Evolutionary conservation across 2,797 vertebrate species (phyloP).

Genomic region (Gallinago stenura): DNA sequence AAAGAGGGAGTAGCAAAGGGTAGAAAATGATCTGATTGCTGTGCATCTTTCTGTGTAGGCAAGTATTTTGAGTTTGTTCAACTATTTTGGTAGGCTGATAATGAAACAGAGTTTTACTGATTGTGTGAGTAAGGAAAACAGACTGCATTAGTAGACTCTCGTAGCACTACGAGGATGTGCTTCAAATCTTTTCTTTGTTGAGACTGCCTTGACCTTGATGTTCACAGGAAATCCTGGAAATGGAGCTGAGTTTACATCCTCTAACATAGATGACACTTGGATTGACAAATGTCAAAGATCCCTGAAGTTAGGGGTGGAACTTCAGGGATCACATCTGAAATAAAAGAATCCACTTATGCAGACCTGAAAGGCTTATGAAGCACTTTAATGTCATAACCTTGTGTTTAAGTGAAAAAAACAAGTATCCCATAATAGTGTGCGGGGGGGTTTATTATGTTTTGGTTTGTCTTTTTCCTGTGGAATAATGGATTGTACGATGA

Average conservation of each 20-base stretch:
- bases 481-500: neutral
- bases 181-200: neutral
- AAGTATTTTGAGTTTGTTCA: neutral
- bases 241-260: neutral
- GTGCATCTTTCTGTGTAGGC: neutral
- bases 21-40: neutral
- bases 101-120: neutral
- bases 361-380: neutral
- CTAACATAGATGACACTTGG: neutral
- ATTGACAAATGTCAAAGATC: neutral
- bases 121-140: neutral
- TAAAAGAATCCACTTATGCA: neutral
- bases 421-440: accelerated
- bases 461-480: accelerated
- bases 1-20: neutral
- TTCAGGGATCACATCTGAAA: neutral
- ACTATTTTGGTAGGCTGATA: neutral
- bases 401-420: neutral
- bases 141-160: neutral
- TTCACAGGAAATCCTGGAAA: neutral
- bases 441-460: accelerated
- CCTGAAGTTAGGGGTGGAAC: neutral
- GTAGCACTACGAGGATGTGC: neutral
- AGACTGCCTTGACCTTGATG: neutral
- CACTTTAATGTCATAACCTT: neutral